Evolutionary conservation across 2,888 invertebrate genomes (phyloP).

Genomic region (Trichopria drosophilae): DNA sequence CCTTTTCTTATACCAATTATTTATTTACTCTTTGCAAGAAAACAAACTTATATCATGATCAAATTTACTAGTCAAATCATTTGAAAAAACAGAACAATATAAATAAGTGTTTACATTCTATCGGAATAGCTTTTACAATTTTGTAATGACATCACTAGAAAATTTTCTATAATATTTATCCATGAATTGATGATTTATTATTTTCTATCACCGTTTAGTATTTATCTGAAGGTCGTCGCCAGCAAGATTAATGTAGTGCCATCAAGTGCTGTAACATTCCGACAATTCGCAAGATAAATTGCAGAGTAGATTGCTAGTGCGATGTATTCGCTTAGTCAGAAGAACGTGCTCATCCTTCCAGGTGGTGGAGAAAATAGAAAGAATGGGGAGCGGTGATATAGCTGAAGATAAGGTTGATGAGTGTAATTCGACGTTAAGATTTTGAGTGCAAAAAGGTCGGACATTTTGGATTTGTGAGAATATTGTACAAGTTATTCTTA

Average conservation of each 20-base stretch:
- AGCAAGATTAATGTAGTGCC: conserved; percentile 29
- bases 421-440: conserved; percentile 42
- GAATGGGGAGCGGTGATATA: conserved; percentile 22
- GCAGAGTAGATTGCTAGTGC: conserved; percentile 23
- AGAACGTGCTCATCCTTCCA: not conserved
- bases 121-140: too few relatives aligned
- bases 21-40: too few relatives aligned
- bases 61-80: too few relatives aligned
- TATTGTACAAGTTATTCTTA: too few relatives aligned
- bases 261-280: conserved; percentile 29
- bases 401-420: conserved; percentile 31
- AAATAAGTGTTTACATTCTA: too few relatives aligned
- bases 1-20: too few relatives aligned
- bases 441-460: conserved; percentile 43
- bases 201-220: too few relatives aligned
- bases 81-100: too few relatives aligned
- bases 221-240: conserved; percentile 18
- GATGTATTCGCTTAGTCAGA: conserved; percentile 2
- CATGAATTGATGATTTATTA: not conserved
- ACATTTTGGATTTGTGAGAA: too few relatives aligned
- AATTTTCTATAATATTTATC: not conserved
- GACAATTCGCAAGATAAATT: conserved; percentile 30
- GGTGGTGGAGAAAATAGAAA: conserved; percentile 6
- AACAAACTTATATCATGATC: too few relatives aligned
- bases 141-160: not conserved